A percentile compares a stretch with the other conserved stretches of the same genome.
These are phyloP conservation scores for Calameuta pallipes DNA, from an alignment of 2,888 invertebrate genomes.

Conservation along the genomic window DNA sequence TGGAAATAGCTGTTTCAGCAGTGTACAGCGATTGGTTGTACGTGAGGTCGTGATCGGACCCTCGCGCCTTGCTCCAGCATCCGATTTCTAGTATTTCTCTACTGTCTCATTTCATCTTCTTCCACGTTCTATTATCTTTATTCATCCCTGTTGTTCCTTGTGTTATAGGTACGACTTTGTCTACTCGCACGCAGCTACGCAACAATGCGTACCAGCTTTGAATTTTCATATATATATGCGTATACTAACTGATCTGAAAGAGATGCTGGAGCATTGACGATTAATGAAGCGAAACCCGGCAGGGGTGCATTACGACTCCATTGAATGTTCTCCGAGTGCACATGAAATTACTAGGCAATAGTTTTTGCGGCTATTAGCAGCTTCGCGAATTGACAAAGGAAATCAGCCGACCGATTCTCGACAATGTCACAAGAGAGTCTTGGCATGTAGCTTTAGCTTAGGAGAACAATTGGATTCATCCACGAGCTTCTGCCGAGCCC, in stretches of 20 bases:
- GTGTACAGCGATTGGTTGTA: conserved; percentile 38
- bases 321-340: conserved; percentile 27
- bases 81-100: not conserved
- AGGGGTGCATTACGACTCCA: conserved; percentile 34
- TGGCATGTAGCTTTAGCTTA: not conserved
- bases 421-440: not conserved
- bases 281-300: conserved; percentile 21
- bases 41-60: conserved; percentile 28
- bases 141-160: conserved; percentile 13
- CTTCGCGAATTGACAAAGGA: conserved; percentile 30
- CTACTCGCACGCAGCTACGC: not conserved
- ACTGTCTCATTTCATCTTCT: conserved; percentile 10
- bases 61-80: not conserved
- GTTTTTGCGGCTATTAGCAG: conserved; percentile 43
- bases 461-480: conserved; percentile 32
- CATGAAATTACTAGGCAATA: conserved; percentile 35
- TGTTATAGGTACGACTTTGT: not conserved
- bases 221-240: conserved; percentile 30
- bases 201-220: conserved; percentile 27
- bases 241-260: conserved; percentile 16
- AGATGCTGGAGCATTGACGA: conserved; percentile 23
- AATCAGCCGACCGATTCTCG: conserved; percentile 10
- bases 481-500: not conserved
- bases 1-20: conserved; percentile 51
- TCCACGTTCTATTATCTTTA: not conserved